A percentile compares a stretch with the other conserved stretches of the same genome.
phyloP scores from a whole-genome alignment of 2,113 vertebrate genomes.

The Bubo scandiacus region DNA sequence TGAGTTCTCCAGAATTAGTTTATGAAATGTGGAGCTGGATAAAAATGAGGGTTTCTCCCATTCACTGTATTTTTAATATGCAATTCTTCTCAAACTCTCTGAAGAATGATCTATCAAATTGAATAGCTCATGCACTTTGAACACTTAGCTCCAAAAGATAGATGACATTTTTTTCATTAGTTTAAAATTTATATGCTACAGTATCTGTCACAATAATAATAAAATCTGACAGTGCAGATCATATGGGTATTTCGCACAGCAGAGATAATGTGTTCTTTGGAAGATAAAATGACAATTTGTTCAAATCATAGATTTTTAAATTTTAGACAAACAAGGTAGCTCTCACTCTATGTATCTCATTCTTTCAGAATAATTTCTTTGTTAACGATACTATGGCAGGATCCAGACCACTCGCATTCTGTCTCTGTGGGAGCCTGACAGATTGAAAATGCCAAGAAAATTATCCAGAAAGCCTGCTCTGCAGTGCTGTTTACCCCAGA shows the following conservation, averaged over 20 bases:
- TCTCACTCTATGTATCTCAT: slow-evolving; percentile 19
- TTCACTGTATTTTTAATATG: slow-evolving; percentile 64
- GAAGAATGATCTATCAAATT: slow-evolving; percentile 70
- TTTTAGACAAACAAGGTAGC: slow-evolving; percentile 58
- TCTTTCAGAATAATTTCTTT: slow-evolving; percentile 30
- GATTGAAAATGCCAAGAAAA: not conserved
- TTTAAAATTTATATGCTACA: slow-evolving; percentile 73
- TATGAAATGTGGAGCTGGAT: slow-evolving; percentile 28
- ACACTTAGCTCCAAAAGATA: slow-evolving; percentile 71
- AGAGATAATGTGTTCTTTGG: slow-evolving; percentile 69
- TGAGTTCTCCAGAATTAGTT: slow-evolving; percentile 60
- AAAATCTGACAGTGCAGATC: slow-evolving; percentile 77
- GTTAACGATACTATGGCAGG: not conserved
- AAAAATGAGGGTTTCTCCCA: slow-evolving; percentile 49
- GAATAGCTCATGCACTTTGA: slow-evolving; percentile 69
- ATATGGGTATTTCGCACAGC: slow-evolving; percentile 56
- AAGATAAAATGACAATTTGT: slow-evolving; percentile 77
- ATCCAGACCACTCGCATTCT: not conserved
- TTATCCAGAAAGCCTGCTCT: not conserved
- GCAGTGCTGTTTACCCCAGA: not conserved
- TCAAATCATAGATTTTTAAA: slow-evolving; percentile 68
- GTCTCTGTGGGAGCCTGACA: not conserved
- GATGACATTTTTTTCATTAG: slow-evolving; percentile 79
- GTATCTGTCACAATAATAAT: slow-evolving; percentile 80
- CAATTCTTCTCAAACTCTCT: slow-evolving; percentile 58